Base-by-base conservation (phyloP, 2,797 vertebrate genomes). In the Myotis vivesi region DNA sequence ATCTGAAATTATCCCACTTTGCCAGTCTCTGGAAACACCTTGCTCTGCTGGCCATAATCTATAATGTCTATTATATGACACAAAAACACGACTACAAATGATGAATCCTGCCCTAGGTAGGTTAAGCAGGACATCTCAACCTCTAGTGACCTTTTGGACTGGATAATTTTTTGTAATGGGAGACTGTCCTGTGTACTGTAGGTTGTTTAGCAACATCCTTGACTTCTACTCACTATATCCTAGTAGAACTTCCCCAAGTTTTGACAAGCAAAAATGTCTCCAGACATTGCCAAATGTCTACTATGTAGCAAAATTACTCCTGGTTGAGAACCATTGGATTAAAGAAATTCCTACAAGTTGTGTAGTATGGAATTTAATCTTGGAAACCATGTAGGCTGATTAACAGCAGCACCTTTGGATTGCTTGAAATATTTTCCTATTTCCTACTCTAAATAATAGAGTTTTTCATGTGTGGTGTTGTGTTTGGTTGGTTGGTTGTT, bases 371-470 rank as follows among this genome's bases (percentile, higher is more conserved):
- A 83, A 87, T 94, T 91, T 20, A 75, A 16, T 71, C 41, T 71
- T 86, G 28, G 38, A 91, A 96, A 53, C 13, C 11, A 55, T 88
- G 36, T 25, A 69, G 33, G 11, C 38, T n/a, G 22, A 28, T 66
- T 79, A n/a, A 82, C 5, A 77, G 15, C 4, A 72, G 15, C 30
- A 84, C 17, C 23, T 64, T 91, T 72, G 83, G 66, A 90, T 75
- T 93, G 23, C 8, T 71, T 3, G 46, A 77, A 95, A 94, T 66
- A 75, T 25, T 44, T 59, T 38, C 10, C 51, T 55, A 0, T 49
- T 96, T 94, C 25, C 16, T 15, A 91, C 25, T 87, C 91, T 93
- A 64, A 77, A 44, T 87, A 91, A 62, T 81, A 68, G 5, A 62
- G 1, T 85, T 89, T 85, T 83, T 75, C 62, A 15, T 88, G 41